Evolutionary conservation across 2,113 vertebrate genomes (phyloP), one percentile per base, ranked within the genome.

Genomic region (Cebidichthys violaceus): DNA sequence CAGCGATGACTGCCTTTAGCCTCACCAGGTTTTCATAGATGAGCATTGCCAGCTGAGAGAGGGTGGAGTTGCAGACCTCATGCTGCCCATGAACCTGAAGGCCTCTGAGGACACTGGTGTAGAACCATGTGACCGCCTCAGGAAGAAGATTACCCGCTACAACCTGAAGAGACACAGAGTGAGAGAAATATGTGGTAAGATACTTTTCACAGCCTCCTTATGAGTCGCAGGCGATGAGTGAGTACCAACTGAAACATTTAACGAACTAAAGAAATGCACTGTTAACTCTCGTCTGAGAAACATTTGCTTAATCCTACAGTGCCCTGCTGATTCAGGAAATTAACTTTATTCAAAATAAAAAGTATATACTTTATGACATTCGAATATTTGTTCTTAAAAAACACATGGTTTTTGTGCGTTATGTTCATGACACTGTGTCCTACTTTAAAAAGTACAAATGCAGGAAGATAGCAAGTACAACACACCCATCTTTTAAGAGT

Each of bases 11-110:
- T 24, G 24, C 11, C 15, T 10, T 66, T 41, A 15, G 43, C 9
- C 92, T 93, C 84, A 94, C 98, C 96, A 99, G 93, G 15, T 96
- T 95, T 76, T 99, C 98, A 4, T 99, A 99, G 89, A 98, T 97
- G 89, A 97, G 94, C 94, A 98, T 96, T n/a, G 97, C 97, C 91
- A 99, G 92, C 80, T 97, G 96, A 81, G 96, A 96, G 35, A 99
- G 96, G 27, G 96, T 94, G 6, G 95, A 93, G 87, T 96, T 97
- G 92, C 98, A 99, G 77, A 96, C 96, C 0, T 99, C 96, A 0
- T 99, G 98, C 87, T 99, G 98, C 54, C 98, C 98, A 0, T 99
- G 98, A 27, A 95, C 93, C 92, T 99, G 97, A 77, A 99, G 94
- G 3, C 95, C 98, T 83, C 94, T 94, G 70, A 99, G 95, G 73